These are phyloP conservation scores for Nannobrachium achirus DNA, from an alignment of 2,113 vertebrate genomes.

Conservation along the genomic window DNA sequence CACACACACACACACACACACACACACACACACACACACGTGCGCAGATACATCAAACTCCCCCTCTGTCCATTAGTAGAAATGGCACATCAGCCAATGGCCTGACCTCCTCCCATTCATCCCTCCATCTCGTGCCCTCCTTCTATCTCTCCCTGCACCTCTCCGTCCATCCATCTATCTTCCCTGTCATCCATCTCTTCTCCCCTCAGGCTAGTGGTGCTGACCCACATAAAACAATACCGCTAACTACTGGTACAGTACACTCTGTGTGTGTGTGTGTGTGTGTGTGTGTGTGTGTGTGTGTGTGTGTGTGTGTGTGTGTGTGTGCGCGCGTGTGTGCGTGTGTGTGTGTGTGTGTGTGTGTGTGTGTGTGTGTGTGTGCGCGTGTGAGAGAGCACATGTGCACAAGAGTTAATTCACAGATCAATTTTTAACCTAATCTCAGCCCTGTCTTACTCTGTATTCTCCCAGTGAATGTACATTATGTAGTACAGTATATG, in stretches of 20 bases:
- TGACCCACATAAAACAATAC: constrained; percentile 67
- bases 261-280: constrained; percentile 14
- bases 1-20: neutral
- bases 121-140: constrained; percentile 42
- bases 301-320: constrained; percentile 10
- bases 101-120: constrained; percentile 34
- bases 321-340: constrained; percentile 17
- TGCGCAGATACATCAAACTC: neutral
- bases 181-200: constrained; percentile 26
- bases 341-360: constrained; percentile 16
- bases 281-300: constrained; percentile 19
- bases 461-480: too few relatives aligned
- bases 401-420: too few relatives aligned
- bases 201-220: constrained; percentile 43
- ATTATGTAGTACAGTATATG: too few relatives aligned
- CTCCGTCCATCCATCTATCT: neutral
- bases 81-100: constrained; percentile 31
- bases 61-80: constrained; percentile 40
- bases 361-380: too few relatives aligned
- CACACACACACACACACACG: neutral
- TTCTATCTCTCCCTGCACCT: constrained; percentile 37
- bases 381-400: too few relatives aligned
- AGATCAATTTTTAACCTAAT: too few relatives aligned
- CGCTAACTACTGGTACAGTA: constrained; percentile 27
- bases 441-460: too few relatives aligned